Evolutionary conservation across 53 echinoderm and acorn worm genomes (phyloP), one percentile per base, ranked within the genome.

Genomic region (Henricia sp.): DNA sequence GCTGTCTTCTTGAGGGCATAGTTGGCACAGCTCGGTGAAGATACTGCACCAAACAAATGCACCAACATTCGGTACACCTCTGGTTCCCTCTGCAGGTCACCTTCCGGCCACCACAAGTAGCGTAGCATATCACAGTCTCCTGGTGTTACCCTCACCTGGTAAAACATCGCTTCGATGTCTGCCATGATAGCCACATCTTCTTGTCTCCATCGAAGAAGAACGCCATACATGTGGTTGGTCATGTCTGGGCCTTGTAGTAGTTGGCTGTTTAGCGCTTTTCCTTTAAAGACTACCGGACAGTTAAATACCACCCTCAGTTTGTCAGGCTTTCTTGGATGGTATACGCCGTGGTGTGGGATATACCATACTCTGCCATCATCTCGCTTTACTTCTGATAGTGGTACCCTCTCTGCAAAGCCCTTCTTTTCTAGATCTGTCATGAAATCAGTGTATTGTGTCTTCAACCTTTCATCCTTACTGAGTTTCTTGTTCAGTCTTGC

Each of bases 171-270:
- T n/a, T 93, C 88, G 6, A 93, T 88, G 29, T 91, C 93, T n/a
- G 93, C 90, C 83, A 93, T 87, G 8, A 90, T 48, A 1, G 90
- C 93, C 44, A 93, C 80, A 1, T 58, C 21, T 39, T 87, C 90
- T 67, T 82, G 70, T 41, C 88, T 59, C 90, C 90, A 88, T 50
- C 88, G 50, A 57, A 92, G 29, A 54, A 92, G 68, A 17, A 89
- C 86, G 0, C 86, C 85, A 56, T 39, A 56, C 59, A 89, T 34
- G 0, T 36, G 37, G 50, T 89, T 92, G 0, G 85, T 82, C 21
- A 92, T 67, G 74, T 89, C 85, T 44, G 89, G 86, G 10, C 95
- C 95, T 82, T 95, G 95, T 5, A 72, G 17, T 19, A 95, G 65
- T 50, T 84, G 60, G 29, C 68, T 82, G 73, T 92, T 88, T 21